Percentiles rank a stretch among this genome's conserved stretches.
Conservation (phyloP, 2,888 invertebrate genomes). For the Bombylius major region DNA sequence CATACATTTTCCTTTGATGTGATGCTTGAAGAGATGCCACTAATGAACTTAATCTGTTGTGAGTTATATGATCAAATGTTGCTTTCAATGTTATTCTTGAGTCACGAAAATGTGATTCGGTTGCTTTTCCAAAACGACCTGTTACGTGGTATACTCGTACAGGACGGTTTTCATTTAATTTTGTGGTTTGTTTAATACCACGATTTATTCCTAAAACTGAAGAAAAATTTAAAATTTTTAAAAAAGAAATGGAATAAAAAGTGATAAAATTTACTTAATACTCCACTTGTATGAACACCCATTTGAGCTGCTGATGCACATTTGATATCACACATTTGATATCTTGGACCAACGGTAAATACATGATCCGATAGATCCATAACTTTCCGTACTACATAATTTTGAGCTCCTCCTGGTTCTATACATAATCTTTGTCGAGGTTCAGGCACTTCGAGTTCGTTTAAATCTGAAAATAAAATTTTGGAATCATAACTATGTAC, state of each 20-base stretch:
- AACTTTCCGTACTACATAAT: constrained; percentile 43
- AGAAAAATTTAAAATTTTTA: constrained; percentile 13
- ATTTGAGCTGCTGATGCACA: constrained; percentile 47
- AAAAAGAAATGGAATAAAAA: background rate
- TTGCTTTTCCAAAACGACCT: constrained; percentile 63
- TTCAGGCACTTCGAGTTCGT: constrained; percentile 50
- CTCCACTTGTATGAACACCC: constrained; percentile 56
- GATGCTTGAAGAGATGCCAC: constrained; percentile 70
- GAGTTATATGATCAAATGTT: constrained; percentile 55
- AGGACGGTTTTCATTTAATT: constrained; percentile 47
- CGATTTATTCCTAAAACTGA: constrained; percentile 61
- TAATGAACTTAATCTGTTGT: constrained; percentile 55
- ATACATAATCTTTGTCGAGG: constrained; percentile 47
- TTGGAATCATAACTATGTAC: too few species aligned
- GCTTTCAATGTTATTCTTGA: constrained; percentile 59
- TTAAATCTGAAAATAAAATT: constrained; percentile 47
- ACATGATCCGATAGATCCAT: constrained; percentile 63
- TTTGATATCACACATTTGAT: constrained; percentile 53
- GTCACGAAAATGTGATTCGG: constrained; percentile 56
- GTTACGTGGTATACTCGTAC: constrained; percentile 60
- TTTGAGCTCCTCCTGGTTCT: constrained; percentile 48
- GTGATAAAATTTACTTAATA: constrained; percentile 45
- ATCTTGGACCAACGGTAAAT: constrained; percentile 62
- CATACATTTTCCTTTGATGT: constrained; percentile 76
- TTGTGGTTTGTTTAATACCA: constrained; percentile 44